Evolutionary conservation across 2,113 vertebrate genomes (phyloP), one percentile per base, ranked within the genome.

Genomic region (Chitala chitala): DNA sequence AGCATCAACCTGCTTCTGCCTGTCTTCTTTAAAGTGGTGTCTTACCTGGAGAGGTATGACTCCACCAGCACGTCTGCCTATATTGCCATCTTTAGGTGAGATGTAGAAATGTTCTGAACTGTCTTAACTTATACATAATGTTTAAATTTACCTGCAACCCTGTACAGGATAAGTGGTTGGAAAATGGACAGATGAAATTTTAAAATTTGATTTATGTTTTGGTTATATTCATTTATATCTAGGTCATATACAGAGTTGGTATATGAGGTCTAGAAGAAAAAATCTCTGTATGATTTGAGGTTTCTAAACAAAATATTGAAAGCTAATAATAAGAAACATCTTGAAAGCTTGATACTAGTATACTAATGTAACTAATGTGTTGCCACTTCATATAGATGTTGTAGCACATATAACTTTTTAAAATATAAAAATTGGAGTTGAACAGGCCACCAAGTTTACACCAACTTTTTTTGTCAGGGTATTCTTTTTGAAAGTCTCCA

Each of bases 11-110:
- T 86, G 3, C 79, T 92, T 58, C 80, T 92, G 72, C 92, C 97
- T 0, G 89, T 87, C 40, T 65, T 99, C 64, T 98, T 91, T 84
- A 92, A 92, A 20, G 22, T 87, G 0, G 87, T 94, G 64, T 91
- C 92, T 0, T 74, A 74, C 75, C 92, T 96, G 92, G 97, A 99
- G 85, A 86, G 78, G 69, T 94, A 92, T 0, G 87, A 95, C 0
- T 94, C 92, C 1, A 96, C 95, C 0, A 86, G 80, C 33, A 73
- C 87, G 1, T 84, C 85, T 82, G 89, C 93, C 69, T 94, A 93
- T 0, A 82, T 95, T 50, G 88, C 94, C 20, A 86, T 97, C 33
- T 48, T 81, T 90, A 94, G 96, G 96, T 98, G 78, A 8, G 0
- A 53, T 9, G 56, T 59, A 59, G 29, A 59, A 59, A 59, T 59